Evolutionary conservation across 2,113 vertebrate genomes (phyloP).

Genomic region (Speoplatyrhinus poulsoni): DNA sequence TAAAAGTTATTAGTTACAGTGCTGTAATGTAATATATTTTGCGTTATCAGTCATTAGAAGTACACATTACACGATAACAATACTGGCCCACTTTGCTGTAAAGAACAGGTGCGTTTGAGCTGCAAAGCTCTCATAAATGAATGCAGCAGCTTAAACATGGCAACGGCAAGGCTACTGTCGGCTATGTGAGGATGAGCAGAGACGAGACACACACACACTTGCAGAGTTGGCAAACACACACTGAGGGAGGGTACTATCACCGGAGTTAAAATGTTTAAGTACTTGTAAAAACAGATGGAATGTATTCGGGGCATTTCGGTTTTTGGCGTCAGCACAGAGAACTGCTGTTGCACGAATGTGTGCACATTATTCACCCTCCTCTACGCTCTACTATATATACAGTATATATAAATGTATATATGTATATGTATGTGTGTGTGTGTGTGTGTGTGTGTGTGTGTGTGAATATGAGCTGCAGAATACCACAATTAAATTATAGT

Average conservation of each 20-base stretch:
- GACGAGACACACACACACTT: constrained; percentile 38
- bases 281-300: constrained; percentile 15
- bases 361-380: constrained; percentile 13
- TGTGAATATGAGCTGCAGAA: not conserved
- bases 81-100: constrained; percentile 27
- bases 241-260: constrained; percentile 14
- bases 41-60: not conserved
- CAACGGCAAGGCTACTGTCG: too few species aligned
- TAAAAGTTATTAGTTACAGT: not conserved
- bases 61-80: too few species aligned
- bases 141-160: too few species aligned
- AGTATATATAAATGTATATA: too few species aligned
- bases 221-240: constrained; percentile 11
- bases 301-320: constrained; percentile 3
- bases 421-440: too few species aligned
- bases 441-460: too few species aligned
- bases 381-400: not conserved
- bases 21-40: not conserved
- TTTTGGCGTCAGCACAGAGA: constrained; percentile 1
- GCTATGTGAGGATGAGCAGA: not conserved
- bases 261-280: constrained; percentile 13
- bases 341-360: not conserved
- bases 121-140: too few species aligned
- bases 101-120: not conserved
- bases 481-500: constrained; percentile 11